Conservation (phyloP, 2,797 vertebrate species). For the Telmatherina bonti region DNA sequence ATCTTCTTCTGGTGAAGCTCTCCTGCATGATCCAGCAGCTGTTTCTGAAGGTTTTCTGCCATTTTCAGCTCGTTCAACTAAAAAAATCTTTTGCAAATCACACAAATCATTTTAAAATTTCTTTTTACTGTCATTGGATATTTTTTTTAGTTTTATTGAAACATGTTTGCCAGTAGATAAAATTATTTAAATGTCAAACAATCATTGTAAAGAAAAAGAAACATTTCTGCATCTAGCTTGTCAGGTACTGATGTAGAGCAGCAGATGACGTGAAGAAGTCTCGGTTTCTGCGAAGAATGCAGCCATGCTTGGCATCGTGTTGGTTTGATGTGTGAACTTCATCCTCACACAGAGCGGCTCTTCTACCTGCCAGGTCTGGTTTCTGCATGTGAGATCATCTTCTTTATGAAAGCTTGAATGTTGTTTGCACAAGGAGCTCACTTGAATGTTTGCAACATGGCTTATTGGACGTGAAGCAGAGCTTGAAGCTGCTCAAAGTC, state of each 20-base stretch:
- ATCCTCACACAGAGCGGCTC: constrained; percentile 3
- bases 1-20: too few relatives aligned
- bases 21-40: too few relatives aligned
- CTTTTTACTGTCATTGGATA: not conserved
- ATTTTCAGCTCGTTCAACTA: too few relatives aligned
- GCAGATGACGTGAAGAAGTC: not conserved
- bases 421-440: constrained; percentile 31
- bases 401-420: constrained; percentile 36
- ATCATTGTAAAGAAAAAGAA: not conserved
- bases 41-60: too few relatives aligned
- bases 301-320: not conserved
- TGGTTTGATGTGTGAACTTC: constrained; percentile 9
- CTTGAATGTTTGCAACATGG: constrained; percentile 53
- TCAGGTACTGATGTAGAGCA: not conserved
- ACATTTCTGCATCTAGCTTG: not conserved
- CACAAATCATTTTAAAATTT: constrained; percentile 7
- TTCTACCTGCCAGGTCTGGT: constrained; percentile 15
- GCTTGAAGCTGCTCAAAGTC: constrained; percentile 51
- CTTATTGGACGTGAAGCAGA: constrained; percentile 56
- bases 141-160: constrained; percentile 11
- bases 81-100: not conserved
- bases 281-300: not conserved
- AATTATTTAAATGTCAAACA: not conserved
- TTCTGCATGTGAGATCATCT: constrained; percentile 20
- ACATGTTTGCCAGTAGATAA: not conserved